Conservation (phyloP, 2,113 vertebrate species). For the Riparia riparia region DNA sequence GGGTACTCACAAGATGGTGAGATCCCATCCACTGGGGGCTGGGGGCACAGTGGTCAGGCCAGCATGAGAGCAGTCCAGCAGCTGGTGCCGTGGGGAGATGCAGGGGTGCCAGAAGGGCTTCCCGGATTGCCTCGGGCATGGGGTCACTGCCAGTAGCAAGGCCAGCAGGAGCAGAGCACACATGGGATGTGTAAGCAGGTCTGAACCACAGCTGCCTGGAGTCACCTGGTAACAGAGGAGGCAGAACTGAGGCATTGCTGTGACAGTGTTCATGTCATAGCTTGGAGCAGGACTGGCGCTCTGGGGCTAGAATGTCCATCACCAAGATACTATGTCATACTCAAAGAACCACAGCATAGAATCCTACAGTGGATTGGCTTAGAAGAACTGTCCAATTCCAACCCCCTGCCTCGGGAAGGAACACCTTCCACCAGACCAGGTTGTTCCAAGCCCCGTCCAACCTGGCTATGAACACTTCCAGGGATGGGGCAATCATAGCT, state of each 20-base stretch:
- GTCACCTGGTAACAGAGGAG: background rate
- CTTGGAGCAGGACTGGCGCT: background rate
- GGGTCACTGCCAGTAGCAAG: background rate
- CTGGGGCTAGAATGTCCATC: too few relatives aligned
- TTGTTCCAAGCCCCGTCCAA: background rate
- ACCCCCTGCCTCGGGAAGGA: background rate
- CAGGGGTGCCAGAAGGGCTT: background rate
- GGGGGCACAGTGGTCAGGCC: background rate
- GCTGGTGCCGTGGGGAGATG: background rate
- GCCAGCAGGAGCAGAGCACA: background rate
- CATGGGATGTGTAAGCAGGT: background rate
- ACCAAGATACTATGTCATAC: background rate
- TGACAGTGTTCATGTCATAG: background rate
- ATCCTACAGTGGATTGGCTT: background rate
- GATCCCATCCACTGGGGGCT: background rate
- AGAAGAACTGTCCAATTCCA: background rate
- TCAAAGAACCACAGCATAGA: background rate
- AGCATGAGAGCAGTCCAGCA: background rate
- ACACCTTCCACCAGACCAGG: background rate
- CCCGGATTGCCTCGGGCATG: fast-evolving
- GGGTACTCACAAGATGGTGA: background rate
- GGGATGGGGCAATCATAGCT: background rate
- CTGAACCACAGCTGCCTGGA: background rate
- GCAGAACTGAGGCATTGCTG: background rate
- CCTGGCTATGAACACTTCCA: background rate